These are phyloP conservation scores for Tychaedon coryphoeus DNA, from an alignment of 2,113 vertebrate genomes.

Conservation along the genomic window DNA sequence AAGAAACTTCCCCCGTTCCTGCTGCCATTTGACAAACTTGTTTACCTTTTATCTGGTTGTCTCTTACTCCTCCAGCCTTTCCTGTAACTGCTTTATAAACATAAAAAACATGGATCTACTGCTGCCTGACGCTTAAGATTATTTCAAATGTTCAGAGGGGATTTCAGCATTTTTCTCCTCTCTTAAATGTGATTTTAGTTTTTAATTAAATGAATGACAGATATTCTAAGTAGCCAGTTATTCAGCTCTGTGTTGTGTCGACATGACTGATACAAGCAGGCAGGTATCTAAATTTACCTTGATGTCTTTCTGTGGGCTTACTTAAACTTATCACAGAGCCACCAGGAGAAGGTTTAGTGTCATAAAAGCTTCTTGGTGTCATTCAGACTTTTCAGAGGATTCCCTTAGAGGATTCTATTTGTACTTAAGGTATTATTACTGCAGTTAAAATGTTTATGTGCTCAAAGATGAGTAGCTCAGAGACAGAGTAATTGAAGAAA, in stretches of 20 bases:
- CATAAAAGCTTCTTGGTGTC: not conserved
- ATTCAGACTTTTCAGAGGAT: not conserved
- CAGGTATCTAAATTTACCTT: not conserved
- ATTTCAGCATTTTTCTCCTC: not conserved
- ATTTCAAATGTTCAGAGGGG: not conserved
- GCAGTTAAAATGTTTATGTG: not conserved
- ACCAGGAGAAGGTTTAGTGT: not conserved
- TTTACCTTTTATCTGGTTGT: not conserved
- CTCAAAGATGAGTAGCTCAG: not conserved
- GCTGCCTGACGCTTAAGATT: not conserved
- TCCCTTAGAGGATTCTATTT: not conserved
- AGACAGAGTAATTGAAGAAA: not conserved
- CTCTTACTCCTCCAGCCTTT: not conserved
- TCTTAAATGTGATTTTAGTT: not conserved
- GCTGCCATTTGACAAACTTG: not conserved
- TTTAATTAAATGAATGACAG: not conserved
- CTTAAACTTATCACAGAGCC: not conserved
- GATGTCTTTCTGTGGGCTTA: not conserved
- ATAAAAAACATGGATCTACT: fast-evolving
- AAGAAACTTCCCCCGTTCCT: not conserved
- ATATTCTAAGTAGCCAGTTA: not conserved
- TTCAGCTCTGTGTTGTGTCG: not conserved
- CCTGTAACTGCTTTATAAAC: not conserved
- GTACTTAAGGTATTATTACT: not conserved
- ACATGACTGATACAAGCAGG: not conserved